These are phyloP conservation scores for Dissostichus mawsoni DNA, from an alignment of 2,113 vertebrate species.

Conservation along the genomic window DNA sequence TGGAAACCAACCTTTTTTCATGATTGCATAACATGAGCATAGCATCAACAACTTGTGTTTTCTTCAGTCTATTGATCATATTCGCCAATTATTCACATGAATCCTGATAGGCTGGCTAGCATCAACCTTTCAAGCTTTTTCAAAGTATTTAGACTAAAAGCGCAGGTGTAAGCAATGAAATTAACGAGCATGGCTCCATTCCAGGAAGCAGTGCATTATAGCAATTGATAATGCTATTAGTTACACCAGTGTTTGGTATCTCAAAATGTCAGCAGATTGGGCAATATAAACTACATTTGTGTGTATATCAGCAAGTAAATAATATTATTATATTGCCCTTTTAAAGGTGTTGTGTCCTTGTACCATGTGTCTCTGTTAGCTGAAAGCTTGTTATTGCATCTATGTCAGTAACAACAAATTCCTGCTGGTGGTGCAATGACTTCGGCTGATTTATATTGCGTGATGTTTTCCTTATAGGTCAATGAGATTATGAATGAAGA, in stretches of 20 bases:
- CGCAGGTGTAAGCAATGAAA: neutral
- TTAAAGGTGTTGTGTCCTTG: neutral
- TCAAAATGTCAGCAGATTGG: neutral
- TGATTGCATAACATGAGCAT: too few species aligned
- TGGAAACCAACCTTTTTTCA: neutral
- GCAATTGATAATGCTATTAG: neutral
- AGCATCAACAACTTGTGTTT: neutral
- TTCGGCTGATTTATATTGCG: neutral
- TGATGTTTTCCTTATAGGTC: neutral
- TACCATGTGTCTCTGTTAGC: neutral
- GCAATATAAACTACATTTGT: too few species aligned
- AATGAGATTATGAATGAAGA: neutral
- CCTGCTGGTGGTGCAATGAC: neutral
- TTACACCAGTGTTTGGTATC: neutral
- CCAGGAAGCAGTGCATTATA: neutral
- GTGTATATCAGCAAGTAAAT: too few species aligned
- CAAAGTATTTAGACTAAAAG: neutral
- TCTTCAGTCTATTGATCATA: neutral
- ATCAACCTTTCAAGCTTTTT: neutral
- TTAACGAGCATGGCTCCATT: neutral
- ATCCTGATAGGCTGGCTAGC: neutral
- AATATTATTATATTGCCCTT: too few species aligned
- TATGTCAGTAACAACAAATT: neutral
- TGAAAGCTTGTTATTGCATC: neutral
- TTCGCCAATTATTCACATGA: neutral